Conservation (phyloP, 2,888 invertebrate genomes). For the Spatulosminthurus flaviceps region DNA sequence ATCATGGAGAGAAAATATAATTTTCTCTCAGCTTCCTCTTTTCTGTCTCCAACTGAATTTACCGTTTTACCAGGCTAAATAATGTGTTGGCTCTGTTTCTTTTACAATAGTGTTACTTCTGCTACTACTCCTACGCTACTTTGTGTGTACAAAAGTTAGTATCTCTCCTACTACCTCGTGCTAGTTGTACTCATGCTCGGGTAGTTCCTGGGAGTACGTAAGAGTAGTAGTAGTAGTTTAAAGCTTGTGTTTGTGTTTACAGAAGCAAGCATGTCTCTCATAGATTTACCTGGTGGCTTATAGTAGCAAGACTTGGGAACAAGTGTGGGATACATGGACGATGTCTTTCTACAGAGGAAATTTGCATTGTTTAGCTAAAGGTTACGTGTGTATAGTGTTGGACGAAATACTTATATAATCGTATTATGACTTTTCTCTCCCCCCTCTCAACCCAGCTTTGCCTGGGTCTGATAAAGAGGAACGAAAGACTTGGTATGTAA, state of each 20-base stretch:
- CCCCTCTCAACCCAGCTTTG: background rate
- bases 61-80: constrained; percentile 2
- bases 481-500: background rate
- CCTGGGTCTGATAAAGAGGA: background rate
- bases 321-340: too few species aligned
- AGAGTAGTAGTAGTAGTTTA: too few species aligned
- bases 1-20: constrained; percentile 29
- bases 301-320: too few species aligned
- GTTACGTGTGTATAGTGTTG: background rate
- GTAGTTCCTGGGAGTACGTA: too few species aligned
- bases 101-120: background rate
- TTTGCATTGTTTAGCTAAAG: constrained; percentile 28
- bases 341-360: background rate
- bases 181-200: too few species aligned
- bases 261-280: too few species aligned
- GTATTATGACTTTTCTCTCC: background rate
- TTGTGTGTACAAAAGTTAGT: too few species aligned
- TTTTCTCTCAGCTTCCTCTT: constrained; percentile 24
- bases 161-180: too few species aligned
- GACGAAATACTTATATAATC: constrained; percentile 19
- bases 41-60: constrained; percentile 7
- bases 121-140: background rate
- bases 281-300: too few species aligned
- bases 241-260: too few species aligned
- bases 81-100: constrained; percentile 7